These are phyloP conservation scores for Cynocephalus volans DNA, from an alignment of 2,113 vertebrate genomes.

Conservation along the genomic window DNA sequence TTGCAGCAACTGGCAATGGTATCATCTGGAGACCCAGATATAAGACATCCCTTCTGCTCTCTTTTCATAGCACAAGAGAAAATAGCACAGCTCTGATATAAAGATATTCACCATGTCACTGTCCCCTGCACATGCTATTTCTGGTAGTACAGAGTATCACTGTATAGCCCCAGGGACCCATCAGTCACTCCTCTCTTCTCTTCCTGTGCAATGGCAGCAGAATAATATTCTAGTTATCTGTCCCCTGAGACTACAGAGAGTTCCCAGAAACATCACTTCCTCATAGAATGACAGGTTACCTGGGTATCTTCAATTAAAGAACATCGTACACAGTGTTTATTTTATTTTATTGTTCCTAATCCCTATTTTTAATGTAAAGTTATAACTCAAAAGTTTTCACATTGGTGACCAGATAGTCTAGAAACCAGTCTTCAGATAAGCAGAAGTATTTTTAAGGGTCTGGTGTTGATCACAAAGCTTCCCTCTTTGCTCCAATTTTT, in stretches of 20 bases:
- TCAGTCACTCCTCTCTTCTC: slow-evolving; percentile 1
- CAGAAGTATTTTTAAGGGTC: neutral
- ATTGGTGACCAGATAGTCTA: neutral
- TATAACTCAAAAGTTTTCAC: neutral
- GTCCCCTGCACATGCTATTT: slow-evolving; percentile 34
- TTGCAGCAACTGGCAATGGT: neutral
- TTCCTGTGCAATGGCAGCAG: neutral
- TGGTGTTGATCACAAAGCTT: neutral
- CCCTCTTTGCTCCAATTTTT: neutral
- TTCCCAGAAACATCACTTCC: slow-evolving; percentile 34
- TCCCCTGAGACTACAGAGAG: neutral
- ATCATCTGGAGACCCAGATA: neutral
- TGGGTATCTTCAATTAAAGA: neutral
- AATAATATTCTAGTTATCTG: slow-evolving; percentile 37
- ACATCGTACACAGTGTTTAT: neutral
- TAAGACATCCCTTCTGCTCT: neutral
- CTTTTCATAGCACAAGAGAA: neutral
- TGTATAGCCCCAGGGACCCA: slow-evolving; percentile 26
- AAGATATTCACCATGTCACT: neutral
- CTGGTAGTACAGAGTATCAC: slow-evolving; percentile 14
- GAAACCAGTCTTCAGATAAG: neutral
- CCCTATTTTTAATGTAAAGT: neutral
- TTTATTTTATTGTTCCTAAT: slow-evolving; percentile 40
- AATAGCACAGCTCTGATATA: neutral
- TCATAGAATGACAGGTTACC: slow-evolving; percentile 27